Conservation (phyloP, 92 coral and sea anemone genomes). For the Metridium senile region DNA sequence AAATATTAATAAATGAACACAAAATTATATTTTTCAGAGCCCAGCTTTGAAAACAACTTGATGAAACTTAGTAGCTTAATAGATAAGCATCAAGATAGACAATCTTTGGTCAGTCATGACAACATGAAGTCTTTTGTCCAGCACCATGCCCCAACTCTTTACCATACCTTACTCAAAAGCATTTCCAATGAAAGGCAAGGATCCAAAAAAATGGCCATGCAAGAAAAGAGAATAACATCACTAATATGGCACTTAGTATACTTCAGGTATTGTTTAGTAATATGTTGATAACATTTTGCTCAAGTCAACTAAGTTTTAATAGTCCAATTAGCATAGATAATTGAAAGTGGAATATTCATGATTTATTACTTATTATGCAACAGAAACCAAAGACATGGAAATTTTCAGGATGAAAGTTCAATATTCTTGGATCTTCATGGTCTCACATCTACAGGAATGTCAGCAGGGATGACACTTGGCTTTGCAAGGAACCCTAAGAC, state of each 20-base stretch:
- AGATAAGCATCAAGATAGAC: conserved; percentile 15
- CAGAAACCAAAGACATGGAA: conserved; percentile 66
- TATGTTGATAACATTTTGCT: neutral
- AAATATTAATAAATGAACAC: too few species aligned
- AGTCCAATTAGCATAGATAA: too few species aligned
- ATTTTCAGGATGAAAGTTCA: conserved; percentile 53
- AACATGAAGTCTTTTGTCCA: conserved; percentile 27
- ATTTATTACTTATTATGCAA: neutral
- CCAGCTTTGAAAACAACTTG: conserved; percentile 23
- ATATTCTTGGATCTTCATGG: conserved; percentile 65
- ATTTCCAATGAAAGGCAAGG: conserved; percentile 55
- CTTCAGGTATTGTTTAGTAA: conserved; percentile 30
- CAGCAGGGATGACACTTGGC: conserved; percentile 47
- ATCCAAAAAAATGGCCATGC: conserved; percentile 40
- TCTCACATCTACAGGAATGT: conserved; percentile 48
- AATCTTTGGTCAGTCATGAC: conserved; percentile 30
- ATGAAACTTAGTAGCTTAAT: conserved; percentile 9
- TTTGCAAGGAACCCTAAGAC: conserved; percentile 59
- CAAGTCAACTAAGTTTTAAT: neutral
- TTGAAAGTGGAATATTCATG: too few species aligned
- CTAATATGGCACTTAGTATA: conserved; percentile 53
- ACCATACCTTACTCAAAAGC: conserved; percentile 21
- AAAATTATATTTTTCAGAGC: conserved; percentile 19
- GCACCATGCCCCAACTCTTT: conserved; percentile 8
- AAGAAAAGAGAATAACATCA: conserved; percentile 66